These are phyloP conservation scores for Brevimyrus niger DNA, from an alignment of 2,113 vertebrate genomes.

Conservation along the genomic window DNA sequence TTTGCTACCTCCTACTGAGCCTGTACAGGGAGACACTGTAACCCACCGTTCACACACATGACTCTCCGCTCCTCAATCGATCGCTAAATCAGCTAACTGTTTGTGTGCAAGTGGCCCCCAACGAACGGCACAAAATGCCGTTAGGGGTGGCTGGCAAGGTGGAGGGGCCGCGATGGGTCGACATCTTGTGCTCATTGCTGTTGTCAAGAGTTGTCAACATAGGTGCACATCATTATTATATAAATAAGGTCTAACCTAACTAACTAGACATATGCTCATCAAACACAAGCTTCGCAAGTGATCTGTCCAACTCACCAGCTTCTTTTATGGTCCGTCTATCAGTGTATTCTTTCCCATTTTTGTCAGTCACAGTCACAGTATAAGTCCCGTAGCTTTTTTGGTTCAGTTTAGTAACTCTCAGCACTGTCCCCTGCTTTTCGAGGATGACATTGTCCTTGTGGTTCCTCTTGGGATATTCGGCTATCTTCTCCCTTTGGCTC, in stretches of 20 bases:
- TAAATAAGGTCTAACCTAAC: neutral
- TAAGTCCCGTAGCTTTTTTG: conserved; percentile 22
- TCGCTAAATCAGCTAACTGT: neutral
- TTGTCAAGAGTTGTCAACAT: neutral
- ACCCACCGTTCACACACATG: neutral
- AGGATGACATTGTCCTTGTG: neutral
- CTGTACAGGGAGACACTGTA: neutral
- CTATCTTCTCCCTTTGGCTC: neutral
- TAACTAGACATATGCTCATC: neutral
- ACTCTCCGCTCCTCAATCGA: neutral
- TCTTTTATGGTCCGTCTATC: neutral
- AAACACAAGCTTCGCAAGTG: neutral
- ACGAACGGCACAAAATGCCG: neutral
- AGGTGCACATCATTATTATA: neutral
- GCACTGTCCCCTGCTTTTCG: neutral
- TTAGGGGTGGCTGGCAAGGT: neutral
- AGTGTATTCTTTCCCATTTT: neutral
- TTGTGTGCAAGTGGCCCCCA: neutral
- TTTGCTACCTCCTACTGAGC: neutral
- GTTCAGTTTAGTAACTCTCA: neutral
- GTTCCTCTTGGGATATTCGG: neutral
- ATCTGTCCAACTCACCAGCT: conserved; percentile 13
- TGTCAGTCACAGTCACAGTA: conserved; percentile 14
- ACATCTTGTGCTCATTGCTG: neutral
- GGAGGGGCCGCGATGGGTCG: neutral